Base-by-base conservation (phyloP, 2,888 invertebrate species). In the Tetragnatha montana region DNA sequence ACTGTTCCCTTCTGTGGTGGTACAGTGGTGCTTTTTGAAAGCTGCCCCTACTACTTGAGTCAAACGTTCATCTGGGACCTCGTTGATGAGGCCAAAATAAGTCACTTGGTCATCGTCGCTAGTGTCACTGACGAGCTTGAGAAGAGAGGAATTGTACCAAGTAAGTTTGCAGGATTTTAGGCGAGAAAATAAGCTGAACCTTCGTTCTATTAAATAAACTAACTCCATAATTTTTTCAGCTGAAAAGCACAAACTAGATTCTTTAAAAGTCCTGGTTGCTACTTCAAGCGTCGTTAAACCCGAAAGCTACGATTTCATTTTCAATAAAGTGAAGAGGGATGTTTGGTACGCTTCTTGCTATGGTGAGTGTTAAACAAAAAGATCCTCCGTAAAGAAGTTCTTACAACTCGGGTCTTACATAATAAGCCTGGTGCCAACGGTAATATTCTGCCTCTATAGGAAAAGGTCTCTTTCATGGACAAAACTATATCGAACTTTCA, bases 11-110 rank as follows among this genome's bases (percentile, higher is more conserved):
- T 94, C 35, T 92, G 93, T 0, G 94, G 95, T 21, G 92, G 93
- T n/a, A 92, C 94, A 19, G 93, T 95, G 49, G 94, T 95, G 17
- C 93, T 95, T 1, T 95, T 94, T 92, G 95, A 95, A 92, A 95
- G 95, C 47, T 94, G 94, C 17, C 95, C 95, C 3, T 92, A 95
- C 14, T 93, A 94, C 35, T 94, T 94, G 6, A 93, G 93, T 90
- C 93, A 93, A 3, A 93, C 94, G 88, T 92, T 94, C 8, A 92
- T 95, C n/a, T 90, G 90, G 90, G 90, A 90, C 17, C n/a, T 88
- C 51, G 60, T 90, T 6, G 90, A 90, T 21, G 49, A 84, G 71
- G 68, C 88, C 88, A 94, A 94, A 68, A 93, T 95, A 21, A 94
- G 95, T 7, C 93, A 94, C 74, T 93, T 95, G 70, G 95, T 95